Percentiles rank a stretch among this genome's conserved stretches.
These are phyloP conservation scores for Bombus huntii DNA, from an alignment of 1,140 invertebrate species.

Conservation along the genomic window DNA sequence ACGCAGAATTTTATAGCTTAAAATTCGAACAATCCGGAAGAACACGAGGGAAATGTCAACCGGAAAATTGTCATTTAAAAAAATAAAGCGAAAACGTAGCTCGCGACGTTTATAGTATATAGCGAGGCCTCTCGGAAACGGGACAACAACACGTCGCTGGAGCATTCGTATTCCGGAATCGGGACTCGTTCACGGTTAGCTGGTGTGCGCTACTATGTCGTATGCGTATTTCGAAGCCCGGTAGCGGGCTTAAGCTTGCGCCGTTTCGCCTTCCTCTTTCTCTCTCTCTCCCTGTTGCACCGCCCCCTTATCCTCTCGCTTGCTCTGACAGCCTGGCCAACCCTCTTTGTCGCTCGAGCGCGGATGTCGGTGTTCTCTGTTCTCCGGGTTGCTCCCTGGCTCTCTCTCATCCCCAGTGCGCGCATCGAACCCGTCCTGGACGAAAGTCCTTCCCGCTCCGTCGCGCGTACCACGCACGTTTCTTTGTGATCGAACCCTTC, in stretches of 20 bases:
- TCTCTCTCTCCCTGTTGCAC: conserved; percentile 12
- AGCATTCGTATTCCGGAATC: conserved; percentile 34
- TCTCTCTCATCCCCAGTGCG: conserved; percentile 77
- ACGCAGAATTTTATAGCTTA: too few relatives aligned
- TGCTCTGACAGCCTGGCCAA: conserved; percentile 11
- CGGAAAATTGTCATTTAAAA: neutral
- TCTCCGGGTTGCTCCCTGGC: conserved; percentile 64
- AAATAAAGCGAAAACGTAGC: neutral
- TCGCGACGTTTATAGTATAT: neutral
- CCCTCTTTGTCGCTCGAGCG: conserved; percentile 28
- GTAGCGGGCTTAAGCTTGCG: conserved; percentile 72
- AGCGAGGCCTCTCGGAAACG: neutral
- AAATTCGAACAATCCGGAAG: too few relatives aligned
- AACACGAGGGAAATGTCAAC: too few relatives aligned
- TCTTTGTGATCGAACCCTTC: neutral
- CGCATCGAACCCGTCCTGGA: conserved; percentile 79
- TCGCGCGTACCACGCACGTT: conserved; percentile 59
- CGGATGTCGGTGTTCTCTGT: conserved; percentile 43
- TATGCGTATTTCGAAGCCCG: conserved; percentile 68
- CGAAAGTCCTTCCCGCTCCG: conserved; percentile 76
- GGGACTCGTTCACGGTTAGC: conserved; percentile 37
- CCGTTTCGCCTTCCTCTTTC: conserved; percentile 60
- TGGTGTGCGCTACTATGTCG: conserved; percentile 42
- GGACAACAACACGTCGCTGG: neutral
- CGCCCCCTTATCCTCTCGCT: conserved; percentile 50